These are phyloP conservation scores for Calephelis nemesis DNA, from an alignment of 1,140 invertebrate genomes.

Conservation along the genomic window DNA sequence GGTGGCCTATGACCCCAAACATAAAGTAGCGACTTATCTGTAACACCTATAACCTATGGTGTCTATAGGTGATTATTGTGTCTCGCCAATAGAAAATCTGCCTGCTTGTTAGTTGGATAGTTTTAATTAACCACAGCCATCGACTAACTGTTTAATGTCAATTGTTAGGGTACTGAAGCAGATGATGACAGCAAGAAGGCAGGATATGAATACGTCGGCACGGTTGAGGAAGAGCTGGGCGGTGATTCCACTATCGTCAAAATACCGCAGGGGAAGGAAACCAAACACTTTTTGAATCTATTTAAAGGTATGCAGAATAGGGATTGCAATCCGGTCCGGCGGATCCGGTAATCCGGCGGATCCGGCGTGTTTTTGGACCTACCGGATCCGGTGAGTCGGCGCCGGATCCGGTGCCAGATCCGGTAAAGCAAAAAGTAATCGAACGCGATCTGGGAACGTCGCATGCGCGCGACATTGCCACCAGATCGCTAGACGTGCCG, in stretches of 20 bases:
- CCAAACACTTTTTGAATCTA: conserved; percentile 87
- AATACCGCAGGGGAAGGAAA: conserved; percentile 86
- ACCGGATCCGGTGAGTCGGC: too few species aligned
- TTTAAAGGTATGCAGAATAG: conserved; percentile 87
- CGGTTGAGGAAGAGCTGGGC: conserved; percentile 60
- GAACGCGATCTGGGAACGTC: too few species aligned
- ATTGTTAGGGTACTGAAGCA: conserved; percentile 44
- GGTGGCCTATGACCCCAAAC: too few species aligned
- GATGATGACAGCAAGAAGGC: conserved; percentile 37
- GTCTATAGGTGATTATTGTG: background rate
- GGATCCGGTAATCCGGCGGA: too few species aligned
- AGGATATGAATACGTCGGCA: conserved; percentile 31
- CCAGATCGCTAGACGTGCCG: too few species aligned
- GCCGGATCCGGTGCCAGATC: too few species aligned
- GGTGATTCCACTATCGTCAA: conserved; percentile 83
- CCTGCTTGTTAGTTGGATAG: background rate
- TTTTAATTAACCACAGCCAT: background rate
- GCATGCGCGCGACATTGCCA: too few species aligned
- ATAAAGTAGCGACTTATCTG: too few species aligned
- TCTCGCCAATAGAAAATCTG: background rate
- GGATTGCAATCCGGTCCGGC: too few species aligned
- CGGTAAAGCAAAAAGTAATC: too few species aligned
- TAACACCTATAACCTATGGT: background rate
- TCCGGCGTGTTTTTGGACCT: too few species aligned
- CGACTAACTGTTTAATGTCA: conserved; percentile 2